Conservation (phyloP, 2,888 invertebrate species). For the Oxytorus armatus region DNA sequence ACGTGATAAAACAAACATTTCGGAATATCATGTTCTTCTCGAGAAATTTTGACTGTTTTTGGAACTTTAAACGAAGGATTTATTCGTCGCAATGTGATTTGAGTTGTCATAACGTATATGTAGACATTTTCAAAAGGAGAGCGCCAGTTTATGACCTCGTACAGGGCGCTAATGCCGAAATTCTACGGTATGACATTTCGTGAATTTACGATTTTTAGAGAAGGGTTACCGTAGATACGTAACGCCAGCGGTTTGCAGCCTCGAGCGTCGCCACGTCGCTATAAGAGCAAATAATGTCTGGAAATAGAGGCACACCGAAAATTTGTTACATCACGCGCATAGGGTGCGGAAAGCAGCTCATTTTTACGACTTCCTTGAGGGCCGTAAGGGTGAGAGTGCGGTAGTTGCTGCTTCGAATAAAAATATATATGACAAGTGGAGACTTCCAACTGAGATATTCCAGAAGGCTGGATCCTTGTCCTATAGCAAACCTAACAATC, state of each 20-base stretch:
- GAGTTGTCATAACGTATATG: constrained; percentile 24
- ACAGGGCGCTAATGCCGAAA: constrained; percentile 48
- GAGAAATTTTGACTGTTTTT: neutral
- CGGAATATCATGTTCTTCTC: neutral
- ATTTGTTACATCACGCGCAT: constrained; percentile 69
- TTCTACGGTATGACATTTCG: constrained; percentile 43
- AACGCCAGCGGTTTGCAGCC: neutral
- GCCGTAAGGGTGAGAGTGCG: constrained; percentile 2
- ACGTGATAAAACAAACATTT: neutral
- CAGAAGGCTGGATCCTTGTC: constrained; percentile 24
- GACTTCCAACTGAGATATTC: constrained; percentile 35
- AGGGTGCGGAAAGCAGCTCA: constrained; percentile 58
- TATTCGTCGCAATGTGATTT: neutral
- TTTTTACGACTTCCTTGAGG: constrained; percentile 67
- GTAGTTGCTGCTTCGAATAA: constrained; percentile 58
- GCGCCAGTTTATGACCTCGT: constrained; percentile 18
- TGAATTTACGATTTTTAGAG: constrained; percentile 55
- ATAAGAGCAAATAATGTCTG: constrained; percentile 69
- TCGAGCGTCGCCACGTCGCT: constrained; percentile 36
- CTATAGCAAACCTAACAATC: constrained; percentile 3
- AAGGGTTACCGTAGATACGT: constrained; percentile 15
- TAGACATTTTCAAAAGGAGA: constrained; percentile 17
- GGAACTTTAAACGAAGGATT: constrained; percentile 1
- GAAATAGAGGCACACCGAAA: constrained; percentile 62
- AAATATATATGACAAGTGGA: constrained; percentile 63